phyloP scores from a whole-genome alignment of 2,113 vertebrate genomes.

The Mustela nigripes region DNA sequence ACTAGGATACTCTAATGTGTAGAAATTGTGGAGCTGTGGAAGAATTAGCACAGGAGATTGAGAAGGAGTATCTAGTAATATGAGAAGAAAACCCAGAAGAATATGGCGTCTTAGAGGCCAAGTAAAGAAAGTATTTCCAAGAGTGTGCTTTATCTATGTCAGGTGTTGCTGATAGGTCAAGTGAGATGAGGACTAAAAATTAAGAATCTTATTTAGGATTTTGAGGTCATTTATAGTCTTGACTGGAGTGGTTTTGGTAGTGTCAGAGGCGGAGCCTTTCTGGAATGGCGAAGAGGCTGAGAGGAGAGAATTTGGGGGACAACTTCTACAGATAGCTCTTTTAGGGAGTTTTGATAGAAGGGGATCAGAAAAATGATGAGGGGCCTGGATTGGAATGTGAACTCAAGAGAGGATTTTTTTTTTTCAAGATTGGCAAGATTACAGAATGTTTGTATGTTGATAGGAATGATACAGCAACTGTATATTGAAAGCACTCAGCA shows the following conservation, averaged over 20 bases:
- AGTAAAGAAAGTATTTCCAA: not conserved
- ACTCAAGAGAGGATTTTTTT: slow-evolving; percentile 5
- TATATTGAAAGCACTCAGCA: not conserved
- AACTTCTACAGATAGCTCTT: not conserved
- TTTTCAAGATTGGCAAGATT: not conserved
- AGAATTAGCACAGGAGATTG: not conserved
- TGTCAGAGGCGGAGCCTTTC: not conserved
- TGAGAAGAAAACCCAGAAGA: slow-evolving; percentile 8
- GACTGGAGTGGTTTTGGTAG: not conserved
- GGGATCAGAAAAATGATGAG: not conserved
- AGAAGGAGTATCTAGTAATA: not conserved
- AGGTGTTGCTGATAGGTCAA: not conserved
- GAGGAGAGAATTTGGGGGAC: not conserved
- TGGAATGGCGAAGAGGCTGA: not conserved
- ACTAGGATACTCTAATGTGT: not conserved
- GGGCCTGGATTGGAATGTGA: not conserved
- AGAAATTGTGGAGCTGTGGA: not conserved
- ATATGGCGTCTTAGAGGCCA: not conserved
- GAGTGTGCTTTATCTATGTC: not conserved
- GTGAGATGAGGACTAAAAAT: not conserved
- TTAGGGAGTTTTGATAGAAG: not conserved
- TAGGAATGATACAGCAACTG: not conserved
- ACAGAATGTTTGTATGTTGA: not conserved
- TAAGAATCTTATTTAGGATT: slow-evolving; percentile 35
- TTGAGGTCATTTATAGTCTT: not conserved